Evolutionary conservation across 2,113 vertebrate genomes (phyloP), one percentile per base, ranked within the genome.

Genomic region (Hassar affinis): DNA sequence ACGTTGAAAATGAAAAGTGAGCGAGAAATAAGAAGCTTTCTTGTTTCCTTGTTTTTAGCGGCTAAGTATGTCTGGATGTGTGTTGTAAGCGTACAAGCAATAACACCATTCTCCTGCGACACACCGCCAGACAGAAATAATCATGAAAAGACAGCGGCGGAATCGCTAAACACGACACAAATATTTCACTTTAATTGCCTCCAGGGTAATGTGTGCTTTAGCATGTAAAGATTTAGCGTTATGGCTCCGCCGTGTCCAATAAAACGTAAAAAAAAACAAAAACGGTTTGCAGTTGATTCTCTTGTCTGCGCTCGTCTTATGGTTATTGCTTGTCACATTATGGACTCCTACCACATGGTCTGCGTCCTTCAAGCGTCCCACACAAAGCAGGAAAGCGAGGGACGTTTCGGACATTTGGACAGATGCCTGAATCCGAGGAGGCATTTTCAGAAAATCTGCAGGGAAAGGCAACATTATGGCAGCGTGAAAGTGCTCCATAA

Each of bases 381-480:
- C 30, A 51, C 11, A n/a, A 49, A 47, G 35, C 30, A 78, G 25
- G 45, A 71, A 62, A 54, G 45, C 2, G 33, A 57, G 79, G 33
- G 27, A 75, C 69, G 6, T 47, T 14, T 47, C 30, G 52, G 51
- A 74, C 66, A 61, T 54, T 81, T 52, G 62, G 49, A 71, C 79
- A 82, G 68, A 49, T 35, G 81, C 10, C 10, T 59, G 45, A 78
- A 61, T 52, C 47, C 12, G 2, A 15, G 18, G n/a, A 38, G 20
- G 47, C 51, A 35, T 76, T 54, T 76, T 54, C 71, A 20, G 51
- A 11, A 9, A 22, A 35, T 77, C 30, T 22, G 72, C 61, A 56
- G 14, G 79, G 62, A 82, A 82, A 76, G 68, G 76, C 56, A 25
- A 30, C 82, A 72, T 82, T 74, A 85, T 78, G n/a, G 9, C n/a